Evolutionary conservation across 2,888 invertebrate species (phyloP).

Genomic region (Drosophila cyrtoloma): DNA sequence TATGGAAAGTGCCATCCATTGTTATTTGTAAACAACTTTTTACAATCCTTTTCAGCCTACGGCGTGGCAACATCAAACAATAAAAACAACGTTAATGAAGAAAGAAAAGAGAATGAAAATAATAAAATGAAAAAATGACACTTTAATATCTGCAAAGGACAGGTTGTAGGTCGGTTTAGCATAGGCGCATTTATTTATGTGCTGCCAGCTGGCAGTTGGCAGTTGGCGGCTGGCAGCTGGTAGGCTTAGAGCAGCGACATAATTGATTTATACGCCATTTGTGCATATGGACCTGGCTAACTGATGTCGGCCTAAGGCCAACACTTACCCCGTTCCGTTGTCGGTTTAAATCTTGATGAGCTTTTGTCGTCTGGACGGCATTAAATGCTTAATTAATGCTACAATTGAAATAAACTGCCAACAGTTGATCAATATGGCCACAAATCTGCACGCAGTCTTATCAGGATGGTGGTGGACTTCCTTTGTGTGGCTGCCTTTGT

Average conservation of each 20-base stretch:
- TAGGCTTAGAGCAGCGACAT: conserved; percentile 45
- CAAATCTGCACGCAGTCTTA: conserved; percentile 52
- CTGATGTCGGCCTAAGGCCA: conserved; percentile 6
- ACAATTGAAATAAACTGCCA: conserved; percentile 61
- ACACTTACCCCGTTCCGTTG: conserved; percentile 40
- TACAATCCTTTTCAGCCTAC: conserved; percentile 11
- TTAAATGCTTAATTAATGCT: conserved; percentile 73
- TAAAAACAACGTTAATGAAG: conserved; percentile 25
- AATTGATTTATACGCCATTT: conserved; percentile 65
- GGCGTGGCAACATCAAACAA: conserved; percentile 23
- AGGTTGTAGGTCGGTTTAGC: conserved; percentile 13
- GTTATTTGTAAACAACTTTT: background rate
- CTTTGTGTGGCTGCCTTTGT: conserved; percentile 46
- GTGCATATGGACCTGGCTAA: conserved; percentile 48
- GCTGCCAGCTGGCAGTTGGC: background rate
- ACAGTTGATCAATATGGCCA: conserved; percentile 64
- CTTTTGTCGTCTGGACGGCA: conserved; percentile 71
- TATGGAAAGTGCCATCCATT: background rate
- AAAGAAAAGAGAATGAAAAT: background rate
- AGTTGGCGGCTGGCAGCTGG: conserved; percentile 40
- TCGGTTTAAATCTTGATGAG: conserved; percentile 32
- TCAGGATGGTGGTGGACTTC: conserved; percentile 16
- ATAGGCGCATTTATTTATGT: conserved; percentile 10
- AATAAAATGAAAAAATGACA: conserved; percentile 9
- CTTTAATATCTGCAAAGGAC: conserved; percentile 19